Base-by-base conservation (phyloP, 2,797 vertebrate genomes). In the Myiotriccus ornatus region DNA sequence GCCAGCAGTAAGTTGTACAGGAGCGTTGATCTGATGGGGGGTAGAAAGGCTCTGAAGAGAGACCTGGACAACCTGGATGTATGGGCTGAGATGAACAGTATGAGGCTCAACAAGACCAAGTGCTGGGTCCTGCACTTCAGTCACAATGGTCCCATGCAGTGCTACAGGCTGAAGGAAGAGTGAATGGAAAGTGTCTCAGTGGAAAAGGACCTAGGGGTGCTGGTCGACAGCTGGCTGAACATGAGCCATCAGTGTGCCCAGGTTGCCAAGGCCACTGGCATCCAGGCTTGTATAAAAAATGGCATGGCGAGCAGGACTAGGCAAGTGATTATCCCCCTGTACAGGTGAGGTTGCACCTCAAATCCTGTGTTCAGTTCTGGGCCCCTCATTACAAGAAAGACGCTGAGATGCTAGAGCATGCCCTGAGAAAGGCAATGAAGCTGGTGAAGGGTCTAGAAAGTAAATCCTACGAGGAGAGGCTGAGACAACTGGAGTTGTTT, bases 241-340 rank as follows among this genome's bases (percentile, higher is more conserved):
- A 16, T 11, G 7, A 59, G 10, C 30, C 30, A 47, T 21, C 17
- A 23, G 3, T 17, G 10, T 59, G 30, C 6, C 24, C 30, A 32
- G 12, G 8, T 35, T 39, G 6, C 18, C 22, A 32, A 70, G 21
- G 18, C 12, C 30, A 53, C 19, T 59, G 30, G 18, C 5, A 71
- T 34, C 12, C 4, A 23, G 34, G 21, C 6, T 59, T 35, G 10
- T 28, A 52, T 14, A 24, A 65, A 59, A 77, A 59, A 35, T 14
- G 25, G 3, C 0, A 0, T 20, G 39, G 3, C 46, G 8, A 46
- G 30, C 8, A 64, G 39, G 2, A 71, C 18, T 14, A 32, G 6
- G 11, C 12, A 23, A 12, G 13, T 21, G 52, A 65, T 32, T 28
- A 0, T 47, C 3, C 34, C 25, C 15, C 8, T 46, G 22, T 34